Conservation (phyloP, 1,140 invertebrate species). For the Drosophila ironensis region DNA sequence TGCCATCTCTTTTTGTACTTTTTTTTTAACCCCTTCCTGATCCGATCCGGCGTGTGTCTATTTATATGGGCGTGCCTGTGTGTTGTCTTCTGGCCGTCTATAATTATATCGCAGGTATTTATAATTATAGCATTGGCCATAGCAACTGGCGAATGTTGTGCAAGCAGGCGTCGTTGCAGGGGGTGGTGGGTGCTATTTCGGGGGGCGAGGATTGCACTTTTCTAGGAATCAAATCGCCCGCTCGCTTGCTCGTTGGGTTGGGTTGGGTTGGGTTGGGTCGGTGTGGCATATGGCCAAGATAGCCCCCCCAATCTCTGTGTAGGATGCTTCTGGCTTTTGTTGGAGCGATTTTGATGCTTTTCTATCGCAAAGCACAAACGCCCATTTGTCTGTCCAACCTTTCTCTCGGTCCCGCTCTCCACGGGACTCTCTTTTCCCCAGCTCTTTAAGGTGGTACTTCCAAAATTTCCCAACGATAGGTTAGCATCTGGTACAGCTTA, state of each 20-base stretch:
- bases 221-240: slow-evolving; percentile 24
- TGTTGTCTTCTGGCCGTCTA: slow-evolving; percentile 61
- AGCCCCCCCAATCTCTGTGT: no score
- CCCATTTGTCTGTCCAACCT: slow-evolving; percentile 46
- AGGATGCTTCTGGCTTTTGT: slow-evolving; percentile 1
- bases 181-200: slow-evolving; percentile 15
- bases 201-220: background rate
- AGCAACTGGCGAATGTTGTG: slow-evolving; percentile 53
- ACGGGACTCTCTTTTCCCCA: background rate
- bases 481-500: no score
- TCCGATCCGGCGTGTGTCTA: slow-evolving; percentile 34
- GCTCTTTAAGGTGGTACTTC: no score
- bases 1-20: background rate
- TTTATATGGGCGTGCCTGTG: slow-evolving; percentile 67
- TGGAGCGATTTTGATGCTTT: background rate
- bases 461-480: no score
- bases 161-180: slow-evolving; percentile 12
- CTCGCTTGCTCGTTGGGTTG: no score
- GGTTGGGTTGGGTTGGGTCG: no score
- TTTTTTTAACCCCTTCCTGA: slow-evolving; percentile 2
- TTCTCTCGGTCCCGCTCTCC: slow-evolving; percentile 6
- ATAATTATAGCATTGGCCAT: slow-evolving; percentile 66
- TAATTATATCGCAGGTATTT: slow-evolving; percentile 70
- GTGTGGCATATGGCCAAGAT: slow-evolving; percentile 20
- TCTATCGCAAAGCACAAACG: slow-evolving; percentile 2